Evolutionary conservation across 2,888 invertebrate species (phyloP).

Genomic region (Malthinus seriepunctatus): DNA sequence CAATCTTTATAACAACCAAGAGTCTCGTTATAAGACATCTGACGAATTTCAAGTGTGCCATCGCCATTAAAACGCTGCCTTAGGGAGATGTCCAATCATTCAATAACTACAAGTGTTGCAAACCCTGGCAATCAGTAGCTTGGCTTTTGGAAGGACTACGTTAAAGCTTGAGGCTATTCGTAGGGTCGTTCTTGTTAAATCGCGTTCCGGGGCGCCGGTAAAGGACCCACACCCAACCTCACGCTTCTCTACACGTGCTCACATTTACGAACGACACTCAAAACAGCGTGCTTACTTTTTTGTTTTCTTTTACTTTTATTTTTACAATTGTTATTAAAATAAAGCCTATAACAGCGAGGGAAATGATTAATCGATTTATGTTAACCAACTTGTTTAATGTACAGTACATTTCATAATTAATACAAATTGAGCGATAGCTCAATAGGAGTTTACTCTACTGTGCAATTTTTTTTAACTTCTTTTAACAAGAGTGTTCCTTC

Average conservation of each 20-base stretch:
- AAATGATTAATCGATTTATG: background rate
- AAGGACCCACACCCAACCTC: slow-evolving; percentile 37
- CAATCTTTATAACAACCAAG: slow-evolving; percentile 33
- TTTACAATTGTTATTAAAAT: slow-evolving; percentile 13
- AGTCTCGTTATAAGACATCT: slow-evolving; percentile 42
- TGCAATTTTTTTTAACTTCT: too few relatives aligned
- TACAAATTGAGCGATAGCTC: too few relatives aligned
- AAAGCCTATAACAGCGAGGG: background rate
- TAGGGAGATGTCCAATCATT: slow-evolving; percentile 47
- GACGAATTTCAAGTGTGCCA: slow-evolving; percentile 45
- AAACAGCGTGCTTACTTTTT: slow-evolving; percentile 39
- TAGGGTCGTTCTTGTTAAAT: slow-evolving; percentile 49
- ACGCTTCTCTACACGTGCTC: slow-evolving; percentile 47
- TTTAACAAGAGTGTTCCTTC: too few relatives aligned
- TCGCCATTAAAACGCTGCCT: slow-evolving; percentile 51
- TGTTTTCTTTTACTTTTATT: slow-evolving; percentile 20
- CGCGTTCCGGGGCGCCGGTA: slow-evolving; percentile 42
- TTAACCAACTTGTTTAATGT: background rate
- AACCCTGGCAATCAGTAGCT: slow-evolving; percentile 40
- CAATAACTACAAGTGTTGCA: slow-evolving; percentile 43
- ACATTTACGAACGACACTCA: slow-evolving; percentile 42
- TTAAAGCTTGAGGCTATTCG: slow-evolving; percentile 34
- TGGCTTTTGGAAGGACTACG: slow-evolving; percentile 36
- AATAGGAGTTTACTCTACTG: too few relatives aligned
- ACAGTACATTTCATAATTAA: too few relatives aligned